These are phyloP conservation scores for Selenia dentaria DNA, from an alignment of 2,888 invertebrate genomes.

Conservation along the genomic window DNA sequence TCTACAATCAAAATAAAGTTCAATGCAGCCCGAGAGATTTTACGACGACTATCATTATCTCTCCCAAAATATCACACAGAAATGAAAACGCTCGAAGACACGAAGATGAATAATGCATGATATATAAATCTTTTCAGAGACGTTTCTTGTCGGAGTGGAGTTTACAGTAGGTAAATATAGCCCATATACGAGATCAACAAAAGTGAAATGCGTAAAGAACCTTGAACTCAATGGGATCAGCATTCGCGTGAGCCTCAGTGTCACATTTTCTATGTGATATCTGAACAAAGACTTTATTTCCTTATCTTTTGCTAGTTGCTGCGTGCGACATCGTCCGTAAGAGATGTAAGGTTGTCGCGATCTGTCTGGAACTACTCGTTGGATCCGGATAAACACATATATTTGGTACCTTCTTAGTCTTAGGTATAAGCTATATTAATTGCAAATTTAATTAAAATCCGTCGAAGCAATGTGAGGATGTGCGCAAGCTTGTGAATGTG, in stretches of 20 bases:
- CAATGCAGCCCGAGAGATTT: constrained; percentile 39
- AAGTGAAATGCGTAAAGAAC: constrained; percentile 36
- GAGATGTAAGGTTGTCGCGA: too few relatives aligned
- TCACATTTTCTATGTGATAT: constrained; percentile 14
- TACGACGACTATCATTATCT: constrained; percentile 73
- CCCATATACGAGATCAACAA: constrained; percentile 50
- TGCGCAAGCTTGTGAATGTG: too few relatives aligned
- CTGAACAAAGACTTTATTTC: constrained; percentile 10
- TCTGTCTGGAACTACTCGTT: too few relatives aligned
- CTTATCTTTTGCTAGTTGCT: constrained; percentile 23
- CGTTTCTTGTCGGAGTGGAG: constrained; percentile 58
- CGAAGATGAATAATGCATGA: constrained; percentile 80
- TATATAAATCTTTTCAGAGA: constrained; percentile 74
- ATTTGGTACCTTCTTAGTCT: too few relatives aligned
- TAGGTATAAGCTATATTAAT: too few relatives aligned
- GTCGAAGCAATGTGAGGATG: too few relatives aligned
- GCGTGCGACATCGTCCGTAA: too few relatives aligned
- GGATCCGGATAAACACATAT: too few relatives aligned
- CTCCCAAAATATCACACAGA: constrained; percentile 68
- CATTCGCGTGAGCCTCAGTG: constrained; percentile 3
- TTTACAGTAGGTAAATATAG: constrained; percentile 66
- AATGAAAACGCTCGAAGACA: constrained; percentile 76
- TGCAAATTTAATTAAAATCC: too few relatives aligned
- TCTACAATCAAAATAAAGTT: constrained; percentile 10
- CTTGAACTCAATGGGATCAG: constrained; percentile 23